These are phyloP conservation scores for Agrotis segetum DNA, from an alignment of 2,888 invertebrate genomes.

Conservation along the genomic window DNA sequence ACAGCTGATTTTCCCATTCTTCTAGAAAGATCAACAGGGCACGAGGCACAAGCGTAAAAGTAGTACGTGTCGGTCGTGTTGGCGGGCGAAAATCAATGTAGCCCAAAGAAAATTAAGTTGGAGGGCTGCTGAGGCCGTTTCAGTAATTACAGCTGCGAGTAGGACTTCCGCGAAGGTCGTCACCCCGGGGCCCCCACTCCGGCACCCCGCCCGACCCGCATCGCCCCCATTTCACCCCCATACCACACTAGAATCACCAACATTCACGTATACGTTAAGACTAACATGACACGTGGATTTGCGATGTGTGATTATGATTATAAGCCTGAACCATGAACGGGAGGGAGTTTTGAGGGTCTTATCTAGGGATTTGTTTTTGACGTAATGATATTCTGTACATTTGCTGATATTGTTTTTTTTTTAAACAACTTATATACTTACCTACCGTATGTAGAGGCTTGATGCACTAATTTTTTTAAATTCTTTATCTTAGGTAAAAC, in stretches of 20 bases:
- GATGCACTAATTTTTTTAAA: too few relatives aligned
- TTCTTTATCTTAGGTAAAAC: not conserved
- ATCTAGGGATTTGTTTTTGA: conserved; percentile 24
- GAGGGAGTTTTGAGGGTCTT: conserved; percentile 31
- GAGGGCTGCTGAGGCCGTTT: conserved; percentile 70
- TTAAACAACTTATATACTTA: too few relatives aligned
- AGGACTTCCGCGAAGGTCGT: conserved; percentile 80
- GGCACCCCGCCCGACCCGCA: conserved; percentile 19
- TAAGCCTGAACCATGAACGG: conserved; percentile 39
- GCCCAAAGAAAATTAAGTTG: conserved; percentile 71
- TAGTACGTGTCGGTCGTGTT: conserved; percentile 43
- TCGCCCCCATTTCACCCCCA: conserved; percentile 39
- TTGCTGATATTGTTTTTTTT: too few relatives aligned
- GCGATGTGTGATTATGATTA: conserved; percentile 35
- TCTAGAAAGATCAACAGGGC: conserved; percentile 48
- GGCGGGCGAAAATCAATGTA: conserved; percentile 66
- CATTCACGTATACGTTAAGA: conserved; percentile 37
- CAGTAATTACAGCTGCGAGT: conserved; percentile 76
- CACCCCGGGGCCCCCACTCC: conserved; percentile 59
- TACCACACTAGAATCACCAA: conserved; percentile 57
- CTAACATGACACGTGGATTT: conserved; percentile 48
- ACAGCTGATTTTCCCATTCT: conserved; percentile 49
- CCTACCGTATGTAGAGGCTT: too few relatives aligned
- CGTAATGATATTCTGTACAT: not conserved
- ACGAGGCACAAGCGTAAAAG: conserved; percentile 39